Evolutionary conservation across 1,140 invertebrate species (phyloP).

Genomic region (Holcopasites calliopsidis): DNA sequence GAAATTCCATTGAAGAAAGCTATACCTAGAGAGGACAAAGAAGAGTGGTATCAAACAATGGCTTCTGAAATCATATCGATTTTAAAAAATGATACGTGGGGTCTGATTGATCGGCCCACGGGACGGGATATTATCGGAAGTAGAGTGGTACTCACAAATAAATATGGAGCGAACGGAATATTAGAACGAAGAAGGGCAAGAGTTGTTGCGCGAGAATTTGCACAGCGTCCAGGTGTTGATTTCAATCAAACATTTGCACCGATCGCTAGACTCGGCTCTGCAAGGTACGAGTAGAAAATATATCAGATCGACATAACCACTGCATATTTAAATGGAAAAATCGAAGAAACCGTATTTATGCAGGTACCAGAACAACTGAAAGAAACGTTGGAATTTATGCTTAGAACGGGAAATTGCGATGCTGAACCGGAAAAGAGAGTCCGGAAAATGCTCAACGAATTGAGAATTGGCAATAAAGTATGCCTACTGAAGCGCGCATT

Average conservation of each 20-base stretch:
- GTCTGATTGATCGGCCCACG: background rate
- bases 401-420: background rate
- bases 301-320: conserved; percentile 20
- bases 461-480: background rate
- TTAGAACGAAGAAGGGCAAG: conserved; percentile 14
- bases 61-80: background rate
- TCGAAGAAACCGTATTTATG: conserved; percentile 16
- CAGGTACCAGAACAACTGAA: background rate
- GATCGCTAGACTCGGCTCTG: background rate
- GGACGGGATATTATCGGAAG: background rate
- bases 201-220: background rate
- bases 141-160: conserved; percentile 11
- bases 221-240: conserved; percentile 6
- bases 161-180: background rate
- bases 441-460: background rate
- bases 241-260: conserved; percentile 22
- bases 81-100: conserved; percentile 4
- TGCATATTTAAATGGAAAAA: conserved; percentile 11
- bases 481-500: background rate
- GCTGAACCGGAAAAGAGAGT: background rate
- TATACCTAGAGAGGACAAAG: background rate
- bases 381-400: background rate
- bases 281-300: background rate
- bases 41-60: background rate
- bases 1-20: background rate